These are phyloP conservation scores for Apodemia arnacis DNA, from an alignment of 2,888 invertebrate genomes.

Conservation along the genomic window DNA sequence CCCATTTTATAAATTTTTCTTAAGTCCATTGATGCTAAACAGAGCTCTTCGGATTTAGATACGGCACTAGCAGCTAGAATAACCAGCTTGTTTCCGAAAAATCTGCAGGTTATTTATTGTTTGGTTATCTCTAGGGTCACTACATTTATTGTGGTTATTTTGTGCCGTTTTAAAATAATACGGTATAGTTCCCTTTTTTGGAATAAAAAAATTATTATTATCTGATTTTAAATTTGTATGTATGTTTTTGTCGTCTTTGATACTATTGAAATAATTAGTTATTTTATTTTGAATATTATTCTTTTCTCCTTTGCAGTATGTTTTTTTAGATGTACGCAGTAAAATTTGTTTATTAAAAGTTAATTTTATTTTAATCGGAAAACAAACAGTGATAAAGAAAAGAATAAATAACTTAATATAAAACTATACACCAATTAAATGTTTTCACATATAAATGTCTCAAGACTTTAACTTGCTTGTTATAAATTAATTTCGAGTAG, in stretches of 20 bases:
- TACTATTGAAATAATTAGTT: neutral
- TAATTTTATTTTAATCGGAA: too few relatives aligned
- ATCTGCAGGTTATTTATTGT: neutral
- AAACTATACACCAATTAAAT: too few relatives aligned
- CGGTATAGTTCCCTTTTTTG: neutral
- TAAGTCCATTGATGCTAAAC: neutral
- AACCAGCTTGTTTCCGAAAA: neutral
- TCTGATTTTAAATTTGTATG: neutral
- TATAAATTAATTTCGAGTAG: too few relatives aligned
- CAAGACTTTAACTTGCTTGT: too few relatives aligned
- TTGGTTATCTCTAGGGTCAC: neutral
- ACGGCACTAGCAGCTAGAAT: neutral
- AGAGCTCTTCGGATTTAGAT: neutral
- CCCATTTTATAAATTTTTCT: neutral
- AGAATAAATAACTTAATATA: too few relatives aligned
- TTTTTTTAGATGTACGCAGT: neutral
- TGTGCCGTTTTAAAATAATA: neutral
- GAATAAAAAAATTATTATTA: neutral
- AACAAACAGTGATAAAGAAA: too few relatives aligned
- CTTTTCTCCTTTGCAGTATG: neutral
- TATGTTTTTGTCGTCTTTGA: neutral
- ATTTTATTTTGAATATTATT: neutral
- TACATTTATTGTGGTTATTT: neutral
- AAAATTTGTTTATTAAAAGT: neutral
- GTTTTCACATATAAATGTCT: too few relatives aligned